Evolutionary conservation across 1,140 invertebrate species (phyloP).

Genomic region (Bathynomus jamesi): DNA sequence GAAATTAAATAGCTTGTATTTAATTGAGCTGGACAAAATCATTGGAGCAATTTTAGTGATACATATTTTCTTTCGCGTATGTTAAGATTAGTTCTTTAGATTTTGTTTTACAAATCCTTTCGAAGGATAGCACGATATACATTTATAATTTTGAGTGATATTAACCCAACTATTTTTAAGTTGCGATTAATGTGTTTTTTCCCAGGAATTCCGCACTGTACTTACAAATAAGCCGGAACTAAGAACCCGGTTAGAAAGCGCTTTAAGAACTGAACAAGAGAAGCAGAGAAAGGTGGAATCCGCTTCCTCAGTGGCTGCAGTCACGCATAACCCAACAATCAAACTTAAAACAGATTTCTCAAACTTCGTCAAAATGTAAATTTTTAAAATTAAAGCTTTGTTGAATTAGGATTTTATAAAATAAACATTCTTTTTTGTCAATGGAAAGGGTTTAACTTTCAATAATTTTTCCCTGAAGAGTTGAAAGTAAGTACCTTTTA

Average conservation of each 20-base stretch:
- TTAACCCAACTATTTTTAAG: background rate
- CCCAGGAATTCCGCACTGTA: constrained; percentile 77
- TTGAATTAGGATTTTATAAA: background rate
- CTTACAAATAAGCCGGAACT: constrained; percentile 74
- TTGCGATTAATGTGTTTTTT: background rate
- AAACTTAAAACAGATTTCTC: constrained; percentile 94
- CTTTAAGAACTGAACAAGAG: constrained; percentile 65
- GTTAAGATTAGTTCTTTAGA: background rate
- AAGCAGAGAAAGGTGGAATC: constrained; percentile 45
- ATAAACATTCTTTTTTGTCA: background rate
- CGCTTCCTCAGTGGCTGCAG: constrained; percentile 43
- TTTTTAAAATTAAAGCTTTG: background rate
- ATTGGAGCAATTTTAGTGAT: no score
- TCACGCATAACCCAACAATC: constrained; percentile 65
- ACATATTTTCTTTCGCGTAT: no score
- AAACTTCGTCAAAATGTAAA: constrained; percentile 55
- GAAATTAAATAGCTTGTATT: no score
- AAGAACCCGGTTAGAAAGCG: constrained; percentile 70
- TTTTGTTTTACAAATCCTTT: no score
- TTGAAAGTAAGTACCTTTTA: background rate
- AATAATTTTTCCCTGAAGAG: no score
- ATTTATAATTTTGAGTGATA: no score
- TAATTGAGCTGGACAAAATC: no score
- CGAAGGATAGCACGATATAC: no score
- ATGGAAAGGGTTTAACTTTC: no score